Evolutionary conservation across 2,113 vertebrate genomes (phyloP).

Genomic region (Hipposideros armiger): DNA sequence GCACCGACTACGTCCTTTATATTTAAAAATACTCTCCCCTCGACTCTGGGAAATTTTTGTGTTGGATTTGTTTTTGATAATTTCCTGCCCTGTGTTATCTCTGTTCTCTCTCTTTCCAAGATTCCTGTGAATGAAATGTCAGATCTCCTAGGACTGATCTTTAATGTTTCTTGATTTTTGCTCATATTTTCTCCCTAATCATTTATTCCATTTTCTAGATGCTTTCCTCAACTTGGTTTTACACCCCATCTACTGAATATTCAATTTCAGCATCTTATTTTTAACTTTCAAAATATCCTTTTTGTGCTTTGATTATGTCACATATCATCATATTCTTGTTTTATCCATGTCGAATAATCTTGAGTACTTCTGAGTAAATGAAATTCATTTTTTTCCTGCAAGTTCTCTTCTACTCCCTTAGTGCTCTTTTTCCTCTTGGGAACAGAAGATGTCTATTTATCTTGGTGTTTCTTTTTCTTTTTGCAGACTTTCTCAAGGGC

Average conservation of each 20-base stretch:
- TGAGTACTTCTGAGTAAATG: not conserved
- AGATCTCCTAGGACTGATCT: not conserved
- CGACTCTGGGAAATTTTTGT: not conserved
- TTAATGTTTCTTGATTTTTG: not conserved
- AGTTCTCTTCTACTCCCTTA: not conserved
- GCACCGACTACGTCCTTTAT: not conserved
- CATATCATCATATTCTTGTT: not conserved
- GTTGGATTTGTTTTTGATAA: not conserved
- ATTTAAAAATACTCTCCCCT: not conserved
- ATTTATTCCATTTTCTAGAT: not conserved
- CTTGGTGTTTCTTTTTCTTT: constrained; percentile 22
- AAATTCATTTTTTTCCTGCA: not conserved
- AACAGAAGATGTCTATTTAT: not conserved
- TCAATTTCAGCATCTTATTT: not conserved
- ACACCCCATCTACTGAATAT: not conserved
- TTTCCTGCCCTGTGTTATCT: not conserved
- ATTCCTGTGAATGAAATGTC: not conserved
- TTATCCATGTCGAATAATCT: not conserved
- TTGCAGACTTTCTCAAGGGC: not conserved
- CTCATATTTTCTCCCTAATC: not conserved
- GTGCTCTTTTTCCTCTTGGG: not conserved
- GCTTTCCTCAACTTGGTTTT: not conserved
- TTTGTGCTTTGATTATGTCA: not conserved
- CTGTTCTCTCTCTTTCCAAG: not conserved
- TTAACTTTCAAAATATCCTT: not conserved